Evolutionary conservation across 2,797 vertebrate genomes (phyloP), one percentile per base, ranked within the genome.

Genomic region (Meriones psammophilus): DNA sequence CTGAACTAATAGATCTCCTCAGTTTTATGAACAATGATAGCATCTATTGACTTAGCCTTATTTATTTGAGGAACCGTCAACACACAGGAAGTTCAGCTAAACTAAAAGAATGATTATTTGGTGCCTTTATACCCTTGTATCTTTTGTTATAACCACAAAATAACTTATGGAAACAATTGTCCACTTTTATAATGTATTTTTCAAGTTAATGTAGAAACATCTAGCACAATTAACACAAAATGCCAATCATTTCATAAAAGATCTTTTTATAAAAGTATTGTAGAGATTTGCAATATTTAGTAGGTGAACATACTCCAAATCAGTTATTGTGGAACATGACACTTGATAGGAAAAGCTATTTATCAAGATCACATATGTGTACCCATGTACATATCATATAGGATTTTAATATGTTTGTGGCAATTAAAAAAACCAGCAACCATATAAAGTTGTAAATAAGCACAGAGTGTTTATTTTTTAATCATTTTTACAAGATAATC

Each of bases 91-190:
- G 30, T 66, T 81, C n/a, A 56, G 12, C 26, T 22, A 86, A 79
- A 62, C 33, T 22, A 81, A 76, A 84, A 73, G 1, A 77, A 20
- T 85, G 0, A 4, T 22, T 69, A 4, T 80, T 33, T 86, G 56
- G 39, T 68, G 0, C 0, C 2, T 7, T 0, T 56, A 22, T 46
- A 4, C 33, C 36, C 87, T 17, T 81, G 1, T 10, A 0, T 88
- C 4, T 91, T 94, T 91, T 80, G 2, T 71, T 89, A 66, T 42
- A 42, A 50, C 60, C 0, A 54, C 3, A 91, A 66, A 60, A 33
- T 42, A 79, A 73, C 1, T 80, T 2, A 7, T 28, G 64, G 12
- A 91, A 46, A 71, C 36, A 30, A 83, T 33, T 87, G 33, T 14
- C 18, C 3, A 42, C 14, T 56, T 91, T 30, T 87, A 42, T 58